Percentiles rank a stretch among this genome's conserved stretches.
These are phyloP conservation scores for Staurois parvus DNA, from an alignment of 2,797 vertebrate genomes.

Conservation along the genomic window DNA sequence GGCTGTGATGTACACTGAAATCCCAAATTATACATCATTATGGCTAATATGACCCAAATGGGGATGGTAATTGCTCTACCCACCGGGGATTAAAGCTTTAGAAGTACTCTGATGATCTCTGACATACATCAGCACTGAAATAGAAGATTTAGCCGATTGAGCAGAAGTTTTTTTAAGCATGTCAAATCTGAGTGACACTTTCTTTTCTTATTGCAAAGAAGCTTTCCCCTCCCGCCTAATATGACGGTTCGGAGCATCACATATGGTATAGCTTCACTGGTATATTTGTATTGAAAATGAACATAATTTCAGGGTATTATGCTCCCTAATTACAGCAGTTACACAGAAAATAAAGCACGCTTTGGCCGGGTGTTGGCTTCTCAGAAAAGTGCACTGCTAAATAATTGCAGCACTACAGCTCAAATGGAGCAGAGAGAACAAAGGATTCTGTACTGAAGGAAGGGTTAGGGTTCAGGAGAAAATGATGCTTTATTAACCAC, in stretches of 20 bases:
- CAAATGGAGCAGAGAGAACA: slow-evolving; percentile 4
- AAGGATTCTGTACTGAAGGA: not conserved
- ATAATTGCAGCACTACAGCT: slow-evolving; percentile 12
- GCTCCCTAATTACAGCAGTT: slow-evolving; percentile 35
- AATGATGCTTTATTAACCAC: not conserved
- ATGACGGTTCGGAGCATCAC: not conserved
- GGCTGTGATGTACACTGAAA: not conserved
- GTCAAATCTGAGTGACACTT: slow-evolving; percentile 38
- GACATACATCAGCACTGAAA: slow-evolving; percentile 26
- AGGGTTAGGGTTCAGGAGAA: not conserved
- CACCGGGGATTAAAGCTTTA: slow-evolving; percentile 53
- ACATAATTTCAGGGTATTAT: slow-evolving; percentile 48
- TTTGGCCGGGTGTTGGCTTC: slow-evolving; percentile 22
- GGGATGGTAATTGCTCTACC: slow-evolving; percentile 53
- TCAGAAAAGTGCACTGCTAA: slow-evolving; percentile 11
- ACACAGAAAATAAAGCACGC: slow-evolving; percentile 25
- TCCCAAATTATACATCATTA: slow-evolving; percentile 57
- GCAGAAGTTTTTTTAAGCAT: not conserved
- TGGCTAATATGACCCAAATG: slow-evolving; percentile 59
- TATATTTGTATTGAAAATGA: slow-evolving; percentile 46
- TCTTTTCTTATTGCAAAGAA: slow-evolving; percentile 7
- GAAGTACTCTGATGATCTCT: slow-evolving; percentile 42
- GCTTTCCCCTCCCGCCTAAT: not conserved
- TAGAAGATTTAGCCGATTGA: slow-evolving; percentile 17
- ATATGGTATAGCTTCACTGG: slow-evolving; percentile 42